These are phyloP conservation scores for Drosophila jambulina DNA, from an alignment of 1,140 invertebrate species.

Conservation along the genomic window DNA sequence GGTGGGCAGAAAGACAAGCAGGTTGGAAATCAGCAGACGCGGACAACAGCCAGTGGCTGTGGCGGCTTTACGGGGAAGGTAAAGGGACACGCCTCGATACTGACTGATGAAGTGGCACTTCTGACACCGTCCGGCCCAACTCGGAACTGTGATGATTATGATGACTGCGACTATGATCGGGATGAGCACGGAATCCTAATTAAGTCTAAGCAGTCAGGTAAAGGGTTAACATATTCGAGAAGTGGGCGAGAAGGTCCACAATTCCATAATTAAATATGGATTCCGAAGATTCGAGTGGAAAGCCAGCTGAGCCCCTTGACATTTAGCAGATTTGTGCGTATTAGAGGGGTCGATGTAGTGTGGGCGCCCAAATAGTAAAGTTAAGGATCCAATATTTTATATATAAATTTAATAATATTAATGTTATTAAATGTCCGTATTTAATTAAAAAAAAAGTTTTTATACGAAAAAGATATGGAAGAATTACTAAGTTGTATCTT, in stretches of 20 bases:
- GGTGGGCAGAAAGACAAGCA: conserved; percentile 9
- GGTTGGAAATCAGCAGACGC: conserved; percentile 52
- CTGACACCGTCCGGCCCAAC: conserved; percentile 37
- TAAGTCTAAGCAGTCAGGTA: conserved; percentile 62
- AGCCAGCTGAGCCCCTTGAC: conserved; percentile 49
- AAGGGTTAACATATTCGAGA: conserved; percentile 33
- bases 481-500: no score
- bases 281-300: conserved; percentile 34
- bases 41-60: conserved; percentile 53
- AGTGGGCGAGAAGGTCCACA: conserved; percentile 1
- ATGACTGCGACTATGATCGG: conserved; percentile 57
- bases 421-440: not conserved
- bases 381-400: no score
- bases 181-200: conserved; percentile 72
- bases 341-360: not conserved
- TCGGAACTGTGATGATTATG: conserved; percentile 28
- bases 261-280: conserved; percentile 76
- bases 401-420: not conserved
- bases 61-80: not conserved
- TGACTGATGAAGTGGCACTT: conserved; percentile 83
- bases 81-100: conserved; percentile 49
- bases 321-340: conserved; percentile 67
- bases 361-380: not conserved
- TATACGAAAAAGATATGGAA: no score
- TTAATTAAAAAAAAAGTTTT: no score